Evolutionary conservation across 2,888 invertebrate species (phyloP).

Genomic region (Acanthosepion esculentum): DNA sequence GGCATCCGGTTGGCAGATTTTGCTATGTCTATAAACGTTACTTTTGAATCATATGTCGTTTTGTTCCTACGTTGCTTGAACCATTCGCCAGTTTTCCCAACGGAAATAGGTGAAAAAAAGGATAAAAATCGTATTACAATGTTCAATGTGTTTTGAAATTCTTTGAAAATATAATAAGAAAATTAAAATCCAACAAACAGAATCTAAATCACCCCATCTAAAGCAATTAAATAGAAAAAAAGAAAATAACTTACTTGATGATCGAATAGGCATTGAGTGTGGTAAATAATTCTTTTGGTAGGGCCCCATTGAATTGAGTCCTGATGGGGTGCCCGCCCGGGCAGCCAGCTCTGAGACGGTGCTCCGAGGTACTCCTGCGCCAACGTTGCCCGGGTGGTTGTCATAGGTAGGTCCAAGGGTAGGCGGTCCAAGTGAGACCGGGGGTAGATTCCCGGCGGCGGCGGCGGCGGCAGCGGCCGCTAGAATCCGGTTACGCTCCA

Average conservation of each 20-base stretch:
- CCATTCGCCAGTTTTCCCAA: too few relatives aligned
- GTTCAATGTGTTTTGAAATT: too few relatives aligned
- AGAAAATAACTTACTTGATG: not conserved
- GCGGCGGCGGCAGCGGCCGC: conserved; percentile 24
- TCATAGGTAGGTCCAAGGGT: conserved; percentile 39
- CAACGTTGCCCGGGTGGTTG: not conserved
- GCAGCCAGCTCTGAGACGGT: conserved; percentile 45
- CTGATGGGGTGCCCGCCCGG: conserved; percentile 42
- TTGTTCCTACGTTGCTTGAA: too few relatives aligned
- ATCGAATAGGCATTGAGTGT: conserved; percentile 40
- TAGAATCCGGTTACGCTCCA: conserved; percentile 42
- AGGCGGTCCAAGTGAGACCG: conserved; percentile 37
- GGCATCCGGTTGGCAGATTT: too few relatives aligned
- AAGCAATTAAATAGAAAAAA: not conserved
- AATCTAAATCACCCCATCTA: too few relatives aligned
- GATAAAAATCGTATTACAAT: too few relatives aligned
- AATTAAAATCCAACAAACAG: too few relatives aligned
- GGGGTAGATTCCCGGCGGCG: not conserved
- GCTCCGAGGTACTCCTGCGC: conserved; percentile 43
- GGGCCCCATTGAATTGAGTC: conserved; percentile 38
- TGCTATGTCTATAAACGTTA: too few relatives aligned
- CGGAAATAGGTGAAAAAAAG: too few relatives aligned
- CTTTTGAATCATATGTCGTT: too few relatives aligned
- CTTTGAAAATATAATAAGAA: too few relatives aligned
- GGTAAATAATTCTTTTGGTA: conserved; percentile 44